phyloP scores from a whole-genome alignment of 2,113 vertebrate genomes.

The Cottus gobio region DNA sequence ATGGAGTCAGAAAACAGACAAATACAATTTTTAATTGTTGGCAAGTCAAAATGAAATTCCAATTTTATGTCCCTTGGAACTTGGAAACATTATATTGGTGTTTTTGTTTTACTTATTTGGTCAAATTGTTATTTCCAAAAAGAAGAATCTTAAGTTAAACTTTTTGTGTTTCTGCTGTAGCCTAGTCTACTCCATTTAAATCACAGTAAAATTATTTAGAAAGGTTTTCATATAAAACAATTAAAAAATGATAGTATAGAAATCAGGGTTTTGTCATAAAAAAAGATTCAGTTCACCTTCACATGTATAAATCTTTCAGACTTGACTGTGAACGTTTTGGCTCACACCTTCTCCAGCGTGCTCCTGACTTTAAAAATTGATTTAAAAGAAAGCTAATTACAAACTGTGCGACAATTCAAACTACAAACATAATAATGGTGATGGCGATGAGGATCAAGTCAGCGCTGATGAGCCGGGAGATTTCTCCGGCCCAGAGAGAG shows the following conservation, averaged over 20 bases:
- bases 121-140: background rate
- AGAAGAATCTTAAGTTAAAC: background rate
- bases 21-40: background rate
- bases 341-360: background rate
- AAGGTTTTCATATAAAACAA: background rate
- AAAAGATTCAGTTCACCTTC: background rate
- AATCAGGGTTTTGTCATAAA: background rate
- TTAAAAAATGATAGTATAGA: background rate
- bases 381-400: background rate
- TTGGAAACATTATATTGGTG: background rate
- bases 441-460: background rate
- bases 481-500: constrained; percentile 33
- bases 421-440: background rate
- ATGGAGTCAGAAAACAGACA: background rate
- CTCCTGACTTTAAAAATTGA: background rate
- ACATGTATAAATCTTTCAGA: background rate
- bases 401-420: background rate
- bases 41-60: background rate
- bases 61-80: background rate
- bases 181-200: background rate
- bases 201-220: background rate
- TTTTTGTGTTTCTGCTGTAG: background rate
- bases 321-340: constrained; percentile 1
- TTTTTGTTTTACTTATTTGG: background rate
- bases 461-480: constrained; percentile 35